Base-by-base conservation (phyloP, 1,140 invertebrate genomes). In the Trichonephila clavata region DNA sequence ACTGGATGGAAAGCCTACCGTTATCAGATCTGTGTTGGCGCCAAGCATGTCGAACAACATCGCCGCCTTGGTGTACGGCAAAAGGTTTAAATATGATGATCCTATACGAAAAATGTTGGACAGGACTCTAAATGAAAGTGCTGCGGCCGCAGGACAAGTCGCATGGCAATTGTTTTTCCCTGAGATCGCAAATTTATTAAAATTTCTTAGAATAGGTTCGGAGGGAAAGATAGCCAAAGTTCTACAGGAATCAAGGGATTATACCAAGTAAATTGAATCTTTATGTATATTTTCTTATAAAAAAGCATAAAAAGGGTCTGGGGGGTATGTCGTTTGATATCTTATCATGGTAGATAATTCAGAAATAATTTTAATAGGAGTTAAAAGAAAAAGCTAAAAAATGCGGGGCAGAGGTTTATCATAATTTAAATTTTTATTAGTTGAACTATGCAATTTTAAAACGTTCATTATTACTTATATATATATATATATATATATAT, bases 1-100 rank as follows among this genome's bases (percentile, higher is more conserved):
- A 27, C 50, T 18, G 20, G 16, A 57, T 0, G 94, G 90, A 0
- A n/a, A 81, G 13, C 63, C 84, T 8, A 77, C 32, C 5, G 8
- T 63, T 18, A 13, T 94, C 0, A 32, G 57, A n/a, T 24, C 63
- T 16, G 89, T 27, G 89, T 93, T 92, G 90, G 94, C 90, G 57
- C 94, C 24, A 39, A 92, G 65, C 86, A 94, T 65, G 86, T 95
- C 95, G 14, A 99, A 99, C 94, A 98, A 98, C 0, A 95, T 99
- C 0, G 98, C 98, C 98, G 97, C 96, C 86, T 98, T 99, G 97
- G 97, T 98, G 96, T 98, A 98, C 90, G 97, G 98, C 2, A 97
- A 97, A 94, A 95, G 97, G 94, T 97, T 96, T 24, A 94, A 95
- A 5, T 95, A 96, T 92, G 94, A 96, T 90, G 96, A 97, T 95